A percentile compares a stretch with the other conserved stretches of the same genome.
Conservation (phyloP, 2,113 vertebrate species). For the Leptosomus discolor region DNA sequence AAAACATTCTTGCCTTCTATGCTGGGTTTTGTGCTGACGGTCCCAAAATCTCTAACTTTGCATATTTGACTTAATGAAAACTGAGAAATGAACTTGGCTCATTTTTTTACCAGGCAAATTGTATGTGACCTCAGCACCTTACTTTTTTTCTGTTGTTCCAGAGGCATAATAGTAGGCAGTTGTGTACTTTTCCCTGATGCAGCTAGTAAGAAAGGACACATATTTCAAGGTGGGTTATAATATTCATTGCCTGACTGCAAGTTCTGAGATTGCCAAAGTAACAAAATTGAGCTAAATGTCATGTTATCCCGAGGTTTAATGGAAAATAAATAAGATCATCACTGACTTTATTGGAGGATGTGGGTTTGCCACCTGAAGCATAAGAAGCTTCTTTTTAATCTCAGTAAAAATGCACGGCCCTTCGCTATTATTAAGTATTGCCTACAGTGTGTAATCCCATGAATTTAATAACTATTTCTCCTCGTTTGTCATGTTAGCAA, state of each 20-base stretch:
- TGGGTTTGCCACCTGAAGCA: not conserved
- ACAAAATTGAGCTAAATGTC: constrained; percentile 18
- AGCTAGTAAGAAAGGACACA: not conserved
- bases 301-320: constrained; percentile 14
- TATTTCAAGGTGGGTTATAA: not conserved
- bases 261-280: not conserved
- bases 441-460: not conserved
- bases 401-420: not conserved
- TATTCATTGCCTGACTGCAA: not conserved
- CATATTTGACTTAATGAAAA: not conserved
- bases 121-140: not conserved
- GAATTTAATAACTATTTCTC: not conserved
- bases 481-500: not conserved
- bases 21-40: not conserved
- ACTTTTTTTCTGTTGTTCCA: not conserved
- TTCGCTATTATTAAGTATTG: not conserved
- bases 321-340: not conserved
- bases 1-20: not conserved
- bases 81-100: not conserved
- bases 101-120: not conserved
- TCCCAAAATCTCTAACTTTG: not conserved
- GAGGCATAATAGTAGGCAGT: not conserved
- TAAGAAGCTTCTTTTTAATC: not conserved
- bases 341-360: not conserved
- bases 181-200: not conserved